Percentiles rank a stretch among this genome's conserved stretches.
Evolutionary conservation across 2,113 vertebrate genomes (phyloP).

Genomic region (Anguilla rostrata): DNA sequence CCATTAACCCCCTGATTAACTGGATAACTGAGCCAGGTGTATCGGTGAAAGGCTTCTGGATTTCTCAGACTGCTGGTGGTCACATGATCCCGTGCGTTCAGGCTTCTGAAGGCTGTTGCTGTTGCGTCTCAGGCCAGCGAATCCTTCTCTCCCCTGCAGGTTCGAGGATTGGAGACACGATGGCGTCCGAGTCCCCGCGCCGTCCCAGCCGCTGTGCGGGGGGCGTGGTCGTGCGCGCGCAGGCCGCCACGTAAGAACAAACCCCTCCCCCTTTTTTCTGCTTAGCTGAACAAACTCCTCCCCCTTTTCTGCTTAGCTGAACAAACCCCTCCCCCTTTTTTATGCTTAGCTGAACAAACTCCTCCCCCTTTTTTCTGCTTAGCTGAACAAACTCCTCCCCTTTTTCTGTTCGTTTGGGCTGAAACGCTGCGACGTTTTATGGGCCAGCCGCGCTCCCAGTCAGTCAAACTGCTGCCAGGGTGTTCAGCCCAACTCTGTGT

Average conservation of each 20-base stretch:
- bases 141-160: conserved; percentile 32
- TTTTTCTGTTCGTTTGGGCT: not conserved
- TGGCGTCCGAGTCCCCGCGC: conserved; percentile 94
- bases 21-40: no score
- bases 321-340: not conserved
- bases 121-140: not conserved
- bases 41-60: no score
- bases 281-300: not conserved
- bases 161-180: conserved; percentile 50
- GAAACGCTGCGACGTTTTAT: no score
- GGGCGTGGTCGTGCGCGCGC: conserved; percentile 90
- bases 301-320: not conserved
- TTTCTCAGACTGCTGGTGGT: no score
- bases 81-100: no score
- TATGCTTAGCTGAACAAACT: conserved; percentile 37
- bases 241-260: conserved; percentile 93
- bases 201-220: conserved; percentile 93
- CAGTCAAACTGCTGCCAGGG: no score
- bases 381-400: not conserved
- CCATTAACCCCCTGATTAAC: no score
- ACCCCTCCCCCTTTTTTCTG: not conserved
- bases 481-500: no score
- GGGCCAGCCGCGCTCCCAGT: not conserved
- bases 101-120: no score
- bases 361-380: not conserved